A percentile compares a stretch with the other conserved stretches of the same genome.
Evolutionary conservation across 2,797 vertebrate genomes (phyloP).

Genomic region (Etheostoma nigrum): DNA sequence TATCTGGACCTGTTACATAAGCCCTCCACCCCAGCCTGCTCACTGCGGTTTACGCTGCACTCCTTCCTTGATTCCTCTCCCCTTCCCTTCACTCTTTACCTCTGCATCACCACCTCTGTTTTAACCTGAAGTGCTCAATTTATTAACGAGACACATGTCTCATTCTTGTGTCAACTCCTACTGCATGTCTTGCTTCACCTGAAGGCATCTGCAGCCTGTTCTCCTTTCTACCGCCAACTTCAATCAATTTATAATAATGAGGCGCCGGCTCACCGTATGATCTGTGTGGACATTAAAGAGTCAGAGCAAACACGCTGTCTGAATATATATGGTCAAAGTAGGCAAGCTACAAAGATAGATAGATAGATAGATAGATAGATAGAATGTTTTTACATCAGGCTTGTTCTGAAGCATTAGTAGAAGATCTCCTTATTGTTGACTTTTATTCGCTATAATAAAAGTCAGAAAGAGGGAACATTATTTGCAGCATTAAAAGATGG

Average conservation of each 20-base stretch:
- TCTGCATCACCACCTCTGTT: constrained; percentile 38
- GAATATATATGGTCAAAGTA: constrained; percentile 26
- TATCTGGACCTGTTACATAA: constrained; percentile 80
- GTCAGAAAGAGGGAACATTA: constrained; percentile 20
- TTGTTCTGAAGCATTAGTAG: constrained; percentile 1
- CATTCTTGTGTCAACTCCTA: constrained; percentile 19
- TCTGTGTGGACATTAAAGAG: constrained; percentile 43
- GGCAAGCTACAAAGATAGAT: not conserved
- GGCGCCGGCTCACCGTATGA: constrained; percentile 7
- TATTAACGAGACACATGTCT: constrained; percentile 18
- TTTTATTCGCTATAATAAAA: constrained; percentile 29
- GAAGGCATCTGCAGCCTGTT: constrained; percentile 25
- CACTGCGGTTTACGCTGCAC: constrained; percentile 55
- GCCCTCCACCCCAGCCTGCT: constrained; percentile 53
- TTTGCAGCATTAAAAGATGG: constrained; percentile 32
- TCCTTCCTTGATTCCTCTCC: constrained; percentile 36
- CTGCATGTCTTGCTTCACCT: constrained; percentile 28
- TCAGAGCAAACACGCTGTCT: constrained; percentile 26
- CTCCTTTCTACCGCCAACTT: constrained; percentile 26
- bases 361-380: not conserved
- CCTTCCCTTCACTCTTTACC: constrained; percentile 24
- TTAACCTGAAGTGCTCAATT: constrained; percentile 38
- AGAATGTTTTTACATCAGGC: not conserved
- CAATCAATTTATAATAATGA: constrained; percentile 55
- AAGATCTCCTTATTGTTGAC: constrained; percentile 15